Conservation (phyloP, 2,888 invertebrate species). For the Entomobrya multifasciata region DNA sequence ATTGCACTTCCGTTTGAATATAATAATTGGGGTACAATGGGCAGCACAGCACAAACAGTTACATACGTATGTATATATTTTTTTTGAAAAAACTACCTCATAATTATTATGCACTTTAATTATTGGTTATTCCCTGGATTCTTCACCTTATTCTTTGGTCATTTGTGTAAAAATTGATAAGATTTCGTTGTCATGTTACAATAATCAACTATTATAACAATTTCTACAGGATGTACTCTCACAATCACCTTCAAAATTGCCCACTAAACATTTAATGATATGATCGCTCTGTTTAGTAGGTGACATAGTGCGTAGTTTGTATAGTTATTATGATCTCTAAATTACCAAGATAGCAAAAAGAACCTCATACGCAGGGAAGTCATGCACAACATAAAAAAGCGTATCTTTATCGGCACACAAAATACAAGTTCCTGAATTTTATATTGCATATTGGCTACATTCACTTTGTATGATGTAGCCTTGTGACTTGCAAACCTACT, state of each 20-base stretch:
- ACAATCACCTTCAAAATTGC: slow-evolving; percentile 21
- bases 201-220: background rate
- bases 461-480: slow-evolving; percentile 29
- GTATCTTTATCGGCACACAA: slow-evolving; percentile 27
- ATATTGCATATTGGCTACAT: slow-evolving; percentile 4
- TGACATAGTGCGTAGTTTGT: background rate
- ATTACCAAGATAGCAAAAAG: slow-evolving; percentile 18
- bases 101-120: no score
- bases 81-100: no score
- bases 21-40: background rate
- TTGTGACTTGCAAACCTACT: slow-evolving; percentile 68
- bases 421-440: slow-evolving; percentile 44
- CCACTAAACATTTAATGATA: slow-evolving; percentile 42
- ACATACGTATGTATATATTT: background rate
- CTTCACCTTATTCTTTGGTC: background rate
- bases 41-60: background rate
- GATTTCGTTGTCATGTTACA: no score
- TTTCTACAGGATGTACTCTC: background rate
- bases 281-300: background rate
- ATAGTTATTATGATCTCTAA: background rate
- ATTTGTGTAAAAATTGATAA: background rate
- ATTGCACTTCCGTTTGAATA: background rate
- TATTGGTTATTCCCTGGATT: no score
- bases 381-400: background rate
- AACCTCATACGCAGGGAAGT: background rate